Evolutionary conservation across 2,113 vertebrate species (phyloP), one percentile per base, ranked within the genome.

Genomic region (Strigops habroptila): DNA sequence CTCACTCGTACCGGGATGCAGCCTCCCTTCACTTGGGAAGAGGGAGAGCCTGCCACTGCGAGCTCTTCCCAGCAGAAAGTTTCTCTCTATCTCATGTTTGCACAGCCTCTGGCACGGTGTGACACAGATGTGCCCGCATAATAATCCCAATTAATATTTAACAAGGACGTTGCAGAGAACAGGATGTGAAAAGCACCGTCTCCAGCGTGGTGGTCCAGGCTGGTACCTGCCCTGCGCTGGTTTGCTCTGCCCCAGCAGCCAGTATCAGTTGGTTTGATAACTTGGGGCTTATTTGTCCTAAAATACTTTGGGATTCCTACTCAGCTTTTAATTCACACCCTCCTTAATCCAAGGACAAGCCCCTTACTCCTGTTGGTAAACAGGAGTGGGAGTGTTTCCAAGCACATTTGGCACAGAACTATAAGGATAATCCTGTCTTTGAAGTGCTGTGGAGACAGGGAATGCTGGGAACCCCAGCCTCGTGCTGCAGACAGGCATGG

Each of bases 401-500:
- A 39, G 70, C 25, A 12, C 46, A 2, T 10, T 57, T 3, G 10
- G 43, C 59, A 18, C 64, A 65, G 27, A 8, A 3, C 44, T 24
- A 4, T 1, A 5, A 15, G 84, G 81, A 48, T 35, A 41, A n/a
- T 1, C 14, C 52, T 31, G 48, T 6, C 35, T 51, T 28, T 83
- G 76, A 7, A 35, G 43, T 5, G n/a, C 55, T 18, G 43, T 0
- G 43, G 31, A 46, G 44, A 33, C 39, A 4, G 7, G 0, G 37
- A 3, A 75, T 24, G 75, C 41, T 0, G 7, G 79, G 59, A 73
- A 24, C 33, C 55, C 81, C 2, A 0, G 27, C n/a, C 41, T 12
- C 23, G 1, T 3, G 1, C 51, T 3, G 30, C 52, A 25, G 74
- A 9, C 0, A 8, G 30, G 31, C 24, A 12, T 1, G 5, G 71